Conservation (phyloP, 1,140 invertebrate genomes). For the Drosophila trapezifrons region DNA sequence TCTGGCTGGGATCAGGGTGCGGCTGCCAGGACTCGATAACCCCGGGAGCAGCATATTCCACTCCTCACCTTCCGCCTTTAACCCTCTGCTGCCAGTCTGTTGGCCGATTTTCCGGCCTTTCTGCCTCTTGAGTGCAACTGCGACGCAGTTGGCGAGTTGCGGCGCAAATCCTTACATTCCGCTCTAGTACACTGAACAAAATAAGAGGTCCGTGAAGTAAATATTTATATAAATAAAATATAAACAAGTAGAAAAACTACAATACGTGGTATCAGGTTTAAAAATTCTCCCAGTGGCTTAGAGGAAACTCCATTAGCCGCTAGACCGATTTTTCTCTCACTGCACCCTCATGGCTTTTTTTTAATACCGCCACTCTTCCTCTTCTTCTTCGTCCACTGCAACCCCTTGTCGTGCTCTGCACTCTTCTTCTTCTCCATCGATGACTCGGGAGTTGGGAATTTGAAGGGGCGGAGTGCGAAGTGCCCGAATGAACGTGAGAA, state of each 20-base stretch:
- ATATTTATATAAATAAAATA: background rate
- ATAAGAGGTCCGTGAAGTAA: too few species aligned
- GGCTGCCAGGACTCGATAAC: constrained; percentile 24
- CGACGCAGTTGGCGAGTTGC: constrained; percentile 52
- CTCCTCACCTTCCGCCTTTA: constrained; percentile 1
- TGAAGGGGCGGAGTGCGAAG: constrained; percentile 3
- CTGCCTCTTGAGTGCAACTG: constrained; percentile 46
- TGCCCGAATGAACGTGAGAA: background rate
- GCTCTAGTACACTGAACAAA: constrained; percentile 15
- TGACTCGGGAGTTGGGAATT: constrained; percentile 27
- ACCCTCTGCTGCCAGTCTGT: constrained; percentile 12
- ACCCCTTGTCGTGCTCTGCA: constrained; percentile 19
- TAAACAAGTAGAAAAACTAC: too few species aligned
- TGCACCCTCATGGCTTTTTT: constrained; percentile 3
- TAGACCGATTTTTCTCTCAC: background rate
- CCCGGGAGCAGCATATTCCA: background rate
- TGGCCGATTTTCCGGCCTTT: constrained; percentile 10
- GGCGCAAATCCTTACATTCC: constrained; percentile 56
- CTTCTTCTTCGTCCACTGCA: constrained; percentile 15
- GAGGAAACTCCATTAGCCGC: too few species aligned
- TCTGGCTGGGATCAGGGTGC: constrained; percentile 32
- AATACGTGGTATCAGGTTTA: too few species aligned
- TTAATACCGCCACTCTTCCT: constrained; percentile 17
- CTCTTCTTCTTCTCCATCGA: constrained; percentile 10
- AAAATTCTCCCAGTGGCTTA: too few species aligned